Evolutionary conservation across 2,113 vertebrate genomes (phyloP).

Genomic region (Carlito syrichta): DNA sequence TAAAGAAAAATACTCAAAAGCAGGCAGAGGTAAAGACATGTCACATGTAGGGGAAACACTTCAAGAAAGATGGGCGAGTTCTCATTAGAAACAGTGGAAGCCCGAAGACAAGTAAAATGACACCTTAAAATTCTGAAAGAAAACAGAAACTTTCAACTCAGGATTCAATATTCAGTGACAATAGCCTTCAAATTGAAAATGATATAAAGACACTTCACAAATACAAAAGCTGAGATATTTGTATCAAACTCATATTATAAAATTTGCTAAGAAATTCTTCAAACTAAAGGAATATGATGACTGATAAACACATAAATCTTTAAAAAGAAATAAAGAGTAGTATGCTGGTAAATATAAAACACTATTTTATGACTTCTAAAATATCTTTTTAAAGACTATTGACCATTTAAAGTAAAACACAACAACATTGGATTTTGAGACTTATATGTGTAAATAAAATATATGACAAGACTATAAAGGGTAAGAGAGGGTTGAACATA

Average conservation of each 20-base stretch:
- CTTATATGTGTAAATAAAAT: not conserved
- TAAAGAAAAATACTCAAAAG: not conserved
- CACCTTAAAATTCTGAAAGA: not conserved
- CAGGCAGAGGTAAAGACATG: not conserved
- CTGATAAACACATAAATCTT: not conserved
- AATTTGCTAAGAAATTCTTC: not conserved
- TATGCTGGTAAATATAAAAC: not conserved
- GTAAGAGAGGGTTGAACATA: not conserved
- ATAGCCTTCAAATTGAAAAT: not conserved
- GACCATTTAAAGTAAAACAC: not conserved
- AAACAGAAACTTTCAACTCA: not conserved
- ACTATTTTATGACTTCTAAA: not conserved
- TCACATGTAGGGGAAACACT: not conserved
- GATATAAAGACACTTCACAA: not conserved
- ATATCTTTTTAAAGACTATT: not conserved
- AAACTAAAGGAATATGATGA: not conserved
- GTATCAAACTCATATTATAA: not conserved
- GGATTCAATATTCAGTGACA: not conserved
- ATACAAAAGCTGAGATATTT: not conserved
- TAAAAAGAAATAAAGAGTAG: not conserved
- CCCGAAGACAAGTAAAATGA: not conserved
- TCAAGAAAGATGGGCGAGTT: not conserved
- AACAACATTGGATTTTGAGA: not conserved
- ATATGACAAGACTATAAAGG: not conserved
- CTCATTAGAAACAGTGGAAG: not conserved